Evolutionary conservation across 2,797 vertebrate genomes (phyloP).

Genomic region (Rhyacichthys aspro): DNA sequence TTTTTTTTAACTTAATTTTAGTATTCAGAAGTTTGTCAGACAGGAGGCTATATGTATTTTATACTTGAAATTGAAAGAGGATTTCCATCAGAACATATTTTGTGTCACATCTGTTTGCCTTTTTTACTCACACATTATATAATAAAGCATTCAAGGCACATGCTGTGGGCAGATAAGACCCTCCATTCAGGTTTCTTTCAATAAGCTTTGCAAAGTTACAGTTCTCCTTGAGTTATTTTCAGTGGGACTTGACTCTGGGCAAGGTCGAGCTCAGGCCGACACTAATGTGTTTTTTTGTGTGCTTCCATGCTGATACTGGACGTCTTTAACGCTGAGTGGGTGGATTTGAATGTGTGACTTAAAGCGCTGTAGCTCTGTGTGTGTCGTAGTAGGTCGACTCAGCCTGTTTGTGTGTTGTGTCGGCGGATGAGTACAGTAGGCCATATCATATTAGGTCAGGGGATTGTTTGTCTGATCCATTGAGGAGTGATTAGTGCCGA

Average conservation of each 20-base stretch:
- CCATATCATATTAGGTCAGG: slow-evolving; percentile 68
- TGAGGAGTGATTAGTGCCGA: slow-evolving; percentile 69
- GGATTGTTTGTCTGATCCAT: slow-evolving; percentile 75
- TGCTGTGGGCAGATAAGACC: slow-evolving; percentile 13
- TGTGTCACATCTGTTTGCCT: slow-evolving; percentile 35
- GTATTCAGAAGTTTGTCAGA: too few species aligned
- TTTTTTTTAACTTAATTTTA: too few species aligned
- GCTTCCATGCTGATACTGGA: slow-evolving; percentile 22
- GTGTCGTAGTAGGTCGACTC: slow-evolving; percentile 38
- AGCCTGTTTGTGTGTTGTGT: slow-evolving; percentile 17
- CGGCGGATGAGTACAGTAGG: slow-evolving; percentile 38
- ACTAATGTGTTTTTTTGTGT: slow-evolving; percentile 37
- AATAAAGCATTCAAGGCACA: neutral
- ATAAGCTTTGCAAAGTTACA: slow-evolving; percentile 3
- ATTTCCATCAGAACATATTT: slow-evolving; percentile 44
- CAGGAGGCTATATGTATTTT: too few species aligned
- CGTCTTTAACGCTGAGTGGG: slow-evolving; percentile 37
- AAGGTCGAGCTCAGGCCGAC: slow-evolving; percentile 4
- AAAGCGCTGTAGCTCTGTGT: slow-evolving; percentile 11
- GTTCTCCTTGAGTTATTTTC: neutral
- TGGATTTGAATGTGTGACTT: slow-evolving; percentile 36
- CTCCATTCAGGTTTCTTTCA: neutral
- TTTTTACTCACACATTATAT: slow-evolving; percentile 11
- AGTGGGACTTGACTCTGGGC: slow-evolving; percentile 17
- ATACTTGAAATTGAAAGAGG: slow-evolving; percentile 7